Percentiles rank a stretch among this genome's conserved stretches.
Conservation (phyloP, 2,797 vertebrate genomes). For the Moxostoma hubbsi region DNA sequence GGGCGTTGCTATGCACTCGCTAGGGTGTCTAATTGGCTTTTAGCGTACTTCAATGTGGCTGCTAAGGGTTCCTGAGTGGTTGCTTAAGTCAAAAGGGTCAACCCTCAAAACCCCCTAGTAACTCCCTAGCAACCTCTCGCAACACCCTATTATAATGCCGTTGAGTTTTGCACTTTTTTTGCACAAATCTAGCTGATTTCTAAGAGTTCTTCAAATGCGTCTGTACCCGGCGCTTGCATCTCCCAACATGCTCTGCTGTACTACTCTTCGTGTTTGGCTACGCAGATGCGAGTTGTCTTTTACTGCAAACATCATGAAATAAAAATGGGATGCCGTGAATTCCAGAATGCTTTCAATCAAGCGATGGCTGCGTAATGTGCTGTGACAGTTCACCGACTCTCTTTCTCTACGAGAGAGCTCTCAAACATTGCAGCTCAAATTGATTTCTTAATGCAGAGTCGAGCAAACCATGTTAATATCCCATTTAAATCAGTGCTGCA, state of each 20-base stretch:
- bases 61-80: too few species aligned
- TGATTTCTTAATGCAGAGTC: slow-evolving; percentile 60
- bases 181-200: too few species aligned
- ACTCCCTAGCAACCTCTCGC: too few species aligned
- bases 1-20: too few species aligned
- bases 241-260: slow-evolving; percentile 51
- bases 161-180: too few species aligned
- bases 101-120: too few species aligned
- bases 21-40: too few species aligned
- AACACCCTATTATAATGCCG: too few species aligned
- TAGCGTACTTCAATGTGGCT: too few species aligned
- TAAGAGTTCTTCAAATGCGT: neutral
- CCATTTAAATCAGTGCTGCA: slow-evolving; percentile 63
- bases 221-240: neutral
- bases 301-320: slow-evolving; percentile 63
- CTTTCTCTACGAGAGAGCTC: slow-evolving; percentile 31
- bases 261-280: slow-evolving; percentile 51
- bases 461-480: slow-evolving; percentile 58
- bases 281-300: slow-evolving; percentile 53
- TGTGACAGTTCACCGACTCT: slow-evolving; percentile 61
- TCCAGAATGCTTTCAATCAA: slow-evolving; percentile 56
- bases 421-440: slow-evolving; percentile 62
- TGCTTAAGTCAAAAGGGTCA: too few species aligned
- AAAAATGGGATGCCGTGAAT: slow-evolving; percentile 56
- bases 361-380: slow-evolving; percentile 47